These are phyloP conservation scores for Malurus melanocephalus DNA, from an alignment of 2,113 vertebrate species.

Conservation along the genomic window DNA sequence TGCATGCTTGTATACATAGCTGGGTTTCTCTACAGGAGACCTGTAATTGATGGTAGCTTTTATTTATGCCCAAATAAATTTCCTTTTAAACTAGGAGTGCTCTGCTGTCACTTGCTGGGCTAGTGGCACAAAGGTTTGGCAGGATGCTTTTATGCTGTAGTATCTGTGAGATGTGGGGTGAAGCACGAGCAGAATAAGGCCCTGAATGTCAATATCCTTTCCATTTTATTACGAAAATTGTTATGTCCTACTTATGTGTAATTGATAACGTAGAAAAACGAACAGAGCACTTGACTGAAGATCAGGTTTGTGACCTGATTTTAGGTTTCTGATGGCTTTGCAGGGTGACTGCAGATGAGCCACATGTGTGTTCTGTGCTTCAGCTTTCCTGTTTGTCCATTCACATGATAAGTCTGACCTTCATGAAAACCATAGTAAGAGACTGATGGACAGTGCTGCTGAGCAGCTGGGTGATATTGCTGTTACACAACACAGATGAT, in stretches of 20 bases:
- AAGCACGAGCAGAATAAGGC: background rate
- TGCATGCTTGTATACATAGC: background rate
- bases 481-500: background rate
- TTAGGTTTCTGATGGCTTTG: background rate
- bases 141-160: background rate
- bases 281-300: background rate
- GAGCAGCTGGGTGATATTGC: background rate
- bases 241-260: background rate
- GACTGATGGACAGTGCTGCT: background rate
- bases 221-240: background rate
- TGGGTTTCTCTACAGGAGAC: background rate
- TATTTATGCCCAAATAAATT: background rate
- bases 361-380: background rate
- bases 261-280: fast-evolving
- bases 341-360: background rate
- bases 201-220: background rate
- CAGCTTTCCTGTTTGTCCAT: background rate
- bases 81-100: background rate
- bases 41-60: background rate
- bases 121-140: background rate
- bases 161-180: background rate
- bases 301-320: background rate
- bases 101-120: background rate
- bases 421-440: background rate
- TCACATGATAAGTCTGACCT: background rate